A percentile compares a stretch with the other conserved stretches of the same genome.
phyloP scores from a whole-genome alignment of 2,797 vertebrate genomes.

The Pogonophryne albipinna region DNA sequence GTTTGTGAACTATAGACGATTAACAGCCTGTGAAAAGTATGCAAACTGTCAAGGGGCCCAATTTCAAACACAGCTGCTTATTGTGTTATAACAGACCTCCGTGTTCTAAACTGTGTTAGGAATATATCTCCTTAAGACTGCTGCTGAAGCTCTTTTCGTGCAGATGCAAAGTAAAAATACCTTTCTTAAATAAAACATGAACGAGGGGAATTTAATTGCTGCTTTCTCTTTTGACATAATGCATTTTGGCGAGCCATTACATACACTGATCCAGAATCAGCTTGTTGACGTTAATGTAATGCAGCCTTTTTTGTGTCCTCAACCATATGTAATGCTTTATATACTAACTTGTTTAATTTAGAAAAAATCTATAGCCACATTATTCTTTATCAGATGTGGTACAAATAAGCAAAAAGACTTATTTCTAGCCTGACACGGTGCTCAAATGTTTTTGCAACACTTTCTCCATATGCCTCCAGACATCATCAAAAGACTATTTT shows the following conservation, averaged over 20 bases:
- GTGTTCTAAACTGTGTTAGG: constrained; percentile 23
- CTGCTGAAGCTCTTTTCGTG: constrained; percentile 12
- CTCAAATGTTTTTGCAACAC: constrained; percentile 67
- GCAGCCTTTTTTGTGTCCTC: constrained; percentile 1
- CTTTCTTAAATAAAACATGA: constrained; percentile 44
- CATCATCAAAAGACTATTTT: constrained; percentile 82
- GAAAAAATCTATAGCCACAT: constrained; percentile 15
- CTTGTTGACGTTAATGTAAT: constrained; percentile 17
- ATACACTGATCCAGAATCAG: constrained; percentile 3
- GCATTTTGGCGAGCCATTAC: constrained; percentile 27
- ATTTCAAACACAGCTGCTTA: constrained; percentile 65
- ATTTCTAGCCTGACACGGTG: constrained; percentile 64
- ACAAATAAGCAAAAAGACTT: constrained; percentile 34
- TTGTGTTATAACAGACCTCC: constrained; percentile 55
- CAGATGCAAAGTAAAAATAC: constrained; percentile 37
- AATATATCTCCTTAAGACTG: constrained; percentile 25
- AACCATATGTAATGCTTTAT: background rate
- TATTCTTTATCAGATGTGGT: constrained; percentile 33
- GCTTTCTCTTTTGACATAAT: constrained; percentile 21
- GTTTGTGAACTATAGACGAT: constrained; percentile 47
- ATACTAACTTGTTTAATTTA: constrained; percentile 22
- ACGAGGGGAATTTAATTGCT: constrained; percentile 10
- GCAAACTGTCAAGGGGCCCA: constrained; percentile 54
- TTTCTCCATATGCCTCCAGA: constrained; percentile 82
- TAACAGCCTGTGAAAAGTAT: constrained; percentile 61